Conservation (phyloP, 2,888 invertebrate species). For the Norana najaformis region DNA sequence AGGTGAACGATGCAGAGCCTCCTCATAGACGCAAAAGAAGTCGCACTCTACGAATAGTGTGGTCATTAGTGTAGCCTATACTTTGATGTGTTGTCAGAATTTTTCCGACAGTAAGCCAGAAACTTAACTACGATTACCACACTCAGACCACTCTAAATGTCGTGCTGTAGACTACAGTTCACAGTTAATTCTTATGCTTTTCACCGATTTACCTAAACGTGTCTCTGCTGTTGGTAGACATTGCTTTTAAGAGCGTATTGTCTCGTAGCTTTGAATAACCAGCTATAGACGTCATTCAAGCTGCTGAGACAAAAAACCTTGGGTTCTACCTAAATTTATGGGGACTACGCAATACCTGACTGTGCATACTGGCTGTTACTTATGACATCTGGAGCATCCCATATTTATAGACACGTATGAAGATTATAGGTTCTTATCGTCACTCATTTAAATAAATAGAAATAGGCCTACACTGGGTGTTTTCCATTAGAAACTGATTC, state of each 20-base stretch:
- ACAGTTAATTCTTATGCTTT: not conserved
- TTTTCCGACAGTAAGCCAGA: too few species aligned
- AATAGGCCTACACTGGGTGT: not conserved
- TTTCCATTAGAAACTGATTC: not conserved
- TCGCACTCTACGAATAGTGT: not conserved
- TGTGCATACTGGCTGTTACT: not conserved
- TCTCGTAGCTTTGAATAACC: not conserved
- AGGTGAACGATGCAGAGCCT: not conserved
- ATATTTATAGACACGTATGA: not conserved
- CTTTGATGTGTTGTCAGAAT: not conserved
- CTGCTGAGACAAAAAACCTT: not conserved
- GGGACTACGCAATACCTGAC: not conserved
- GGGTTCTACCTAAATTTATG: not conserved
- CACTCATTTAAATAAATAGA: not conserved
- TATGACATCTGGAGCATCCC: too few species aligned
- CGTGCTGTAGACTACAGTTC: not conserved
- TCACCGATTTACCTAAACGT: not conserved
- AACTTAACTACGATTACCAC: not conserved
- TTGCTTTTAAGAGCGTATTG: too few species aligned
- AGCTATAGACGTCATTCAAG: not conserved
- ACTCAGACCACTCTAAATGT: not conserved
- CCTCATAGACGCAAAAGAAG: not conserved
- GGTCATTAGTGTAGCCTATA: not conserved
- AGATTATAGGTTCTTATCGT: not conserved
- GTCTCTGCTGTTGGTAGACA: not conserved